These are phyloP conservation scores for Crocuta crocuta DNA, from an alignment of 2,113 vertebrate species.

Conservation along the genomic window DNA sequence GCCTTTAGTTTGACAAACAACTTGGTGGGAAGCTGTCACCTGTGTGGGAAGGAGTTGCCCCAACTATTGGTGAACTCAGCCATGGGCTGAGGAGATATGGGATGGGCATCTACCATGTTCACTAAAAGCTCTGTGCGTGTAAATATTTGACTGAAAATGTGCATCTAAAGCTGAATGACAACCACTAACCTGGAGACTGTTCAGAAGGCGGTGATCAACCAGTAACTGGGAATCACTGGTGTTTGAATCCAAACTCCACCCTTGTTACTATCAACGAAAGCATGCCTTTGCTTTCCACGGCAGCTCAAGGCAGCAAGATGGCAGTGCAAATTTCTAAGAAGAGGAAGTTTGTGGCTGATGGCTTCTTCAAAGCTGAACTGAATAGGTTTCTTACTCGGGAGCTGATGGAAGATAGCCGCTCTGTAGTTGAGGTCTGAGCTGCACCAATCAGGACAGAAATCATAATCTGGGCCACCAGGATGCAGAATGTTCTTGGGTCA, in stretches of 20 bases:
- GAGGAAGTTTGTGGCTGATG: not conserved
- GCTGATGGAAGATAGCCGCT: not conserved
- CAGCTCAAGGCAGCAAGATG: not conserved
- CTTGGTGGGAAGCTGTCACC: not conserved
- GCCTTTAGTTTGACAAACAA: not conserved
- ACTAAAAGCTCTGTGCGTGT: not conserved
- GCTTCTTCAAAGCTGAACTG: not conserved
- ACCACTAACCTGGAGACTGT: not conserved
- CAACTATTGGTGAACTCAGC: not conserved
- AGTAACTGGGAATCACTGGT: not conserved
- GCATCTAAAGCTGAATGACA: not conserved
- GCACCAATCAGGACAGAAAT: not conserved
- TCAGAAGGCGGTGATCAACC: not conserved
- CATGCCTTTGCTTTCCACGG: fast-evolving
- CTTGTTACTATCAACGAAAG: not conserved
- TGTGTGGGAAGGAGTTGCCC: not conserved
- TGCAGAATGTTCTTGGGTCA: not conserved
- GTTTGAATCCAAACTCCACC: not conserved
- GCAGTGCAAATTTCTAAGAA: not conserved
- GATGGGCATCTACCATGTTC: not conserved
- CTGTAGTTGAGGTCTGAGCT: not conserved
- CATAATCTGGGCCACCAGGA: not conserved
- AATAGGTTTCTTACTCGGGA: not conserved
- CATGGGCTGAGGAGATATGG: not conserved
- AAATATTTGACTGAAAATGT: not conserved